Evolutionary conservation across 1,140 invertebrate genomes (phyloP), one percentile per base, ranked within the genome.

Genomic region (Orius insidiosus): DNA sequence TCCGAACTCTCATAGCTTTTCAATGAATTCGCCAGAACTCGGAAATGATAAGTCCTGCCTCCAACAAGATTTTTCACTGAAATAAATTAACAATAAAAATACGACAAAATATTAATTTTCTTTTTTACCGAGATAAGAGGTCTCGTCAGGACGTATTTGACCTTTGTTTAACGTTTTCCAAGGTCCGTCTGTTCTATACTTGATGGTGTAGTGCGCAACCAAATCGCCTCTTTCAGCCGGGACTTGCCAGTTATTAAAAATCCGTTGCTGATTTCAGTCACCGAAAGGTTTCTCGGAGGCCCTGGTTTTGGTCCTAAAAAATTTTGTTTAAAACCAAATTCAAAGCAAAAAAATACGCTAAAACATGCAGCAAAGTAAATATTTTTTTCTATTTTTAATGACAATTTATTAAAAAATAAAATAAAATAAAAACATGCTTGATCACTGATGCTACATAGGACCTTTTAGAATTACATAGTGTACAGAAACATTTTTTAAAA

Each of bases 1-100:
- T 88, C 83, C 47, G 83, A 88, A 52, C 72, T 76, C 58, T 83
- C 78, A 62, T 80, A 85, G 58, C 77, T 85, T 47, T 75, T 82
- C 51, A 78, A 67, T 11, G 85, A 85, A 65, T 87, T 80, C 34
- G 86, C 83, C 59, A 85, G 66, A 53, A 93, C 84, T 60, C 85
- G 73, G 68, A 93, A 90, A 65, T 85, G 79, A 65, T 90, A 92
- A 42, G 82, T 89, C 54, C 82, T 73, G 46, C 85, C 86, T 53
- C 84, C 81, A 51, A 85, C 82, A 60, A 90, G 64, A 67, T 86
- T 88, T 70, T 90, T 90, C 51, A 89, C 87, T 88, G n/a, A n/a
- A n/a, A n/a, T n/a, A n/a, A n/a, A n/a, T n/a, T n/a, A n/a, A n/a
- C n/a, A n/a, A 43, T 13, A 38, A 18, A 47, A 14, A 19, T 15